Percentiles rank a stretch among this genome's conserved stretches.
phyloP scores from a whole-genome alignment of 2,113 vertebrate genomes.

The Thinocorus orbignyianus region DNA sequence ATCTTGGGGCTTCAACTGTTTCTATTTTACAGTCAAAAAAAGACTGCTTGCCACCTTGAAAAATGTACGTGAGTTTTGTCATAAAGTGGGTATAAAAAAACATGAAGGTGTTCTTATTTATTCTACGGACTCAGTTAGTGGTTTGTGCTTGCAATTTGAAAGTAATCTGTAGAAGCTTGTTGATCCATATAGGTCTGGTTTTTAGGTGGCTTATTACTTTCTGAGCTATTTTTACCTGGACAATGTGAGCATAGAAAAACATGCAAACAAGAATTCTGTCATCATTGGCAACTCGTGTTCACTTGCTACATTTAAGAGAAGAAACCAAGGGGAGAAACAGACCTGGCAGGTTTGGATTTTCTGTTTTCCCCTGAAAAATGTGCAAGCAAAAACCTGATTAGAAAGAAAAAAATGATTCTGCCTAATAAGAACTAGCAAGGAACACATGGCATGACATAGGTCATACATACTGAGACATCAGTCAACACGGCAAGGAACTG shows the following conservation, averaged over 20 bases:
- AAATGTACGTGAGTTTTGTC: neutral
- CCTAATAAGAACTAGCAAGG: slow-evolving; percentile 25
- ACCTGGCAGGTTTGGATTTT: neutral
- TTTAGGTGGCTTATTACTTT: neutral
- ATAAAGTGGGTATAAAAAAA: neutral
- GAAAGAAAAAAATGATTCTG: neutral
- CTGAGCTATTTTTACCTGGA: neutral
- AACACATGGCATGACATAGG: slow-evolving; percentile 52
- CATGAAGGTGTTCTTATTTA: neutral
- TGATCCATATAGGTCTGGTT: neutral
- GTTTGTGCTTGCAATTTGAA: neutral
- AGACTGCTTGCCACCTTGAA: neutral
- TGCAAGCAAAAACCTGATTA: slow-evolving; percentile 16
- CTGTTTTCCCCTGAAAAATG: neutral
- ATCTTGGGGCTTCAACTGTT: neutral
- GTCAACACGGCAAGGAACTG: slow-evolving; percentile 48
- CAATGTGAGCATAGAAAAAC: neutral
- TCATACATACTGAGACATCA: slow-evolving; percentile 53
- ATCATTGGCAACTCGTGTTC: neutral
- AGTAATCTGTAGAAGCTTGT: neutral
- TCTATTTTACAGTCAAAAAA: neutral
- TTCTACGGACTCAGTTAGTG: neutral
- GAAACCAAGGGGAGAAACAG: neutral
- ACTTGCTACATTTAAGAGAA: neutral
- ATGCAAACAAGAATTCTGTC: neutral